Conservation (phyloP, 1,140 invertebrate genomes). For the Drosophila leontia region DNA sequence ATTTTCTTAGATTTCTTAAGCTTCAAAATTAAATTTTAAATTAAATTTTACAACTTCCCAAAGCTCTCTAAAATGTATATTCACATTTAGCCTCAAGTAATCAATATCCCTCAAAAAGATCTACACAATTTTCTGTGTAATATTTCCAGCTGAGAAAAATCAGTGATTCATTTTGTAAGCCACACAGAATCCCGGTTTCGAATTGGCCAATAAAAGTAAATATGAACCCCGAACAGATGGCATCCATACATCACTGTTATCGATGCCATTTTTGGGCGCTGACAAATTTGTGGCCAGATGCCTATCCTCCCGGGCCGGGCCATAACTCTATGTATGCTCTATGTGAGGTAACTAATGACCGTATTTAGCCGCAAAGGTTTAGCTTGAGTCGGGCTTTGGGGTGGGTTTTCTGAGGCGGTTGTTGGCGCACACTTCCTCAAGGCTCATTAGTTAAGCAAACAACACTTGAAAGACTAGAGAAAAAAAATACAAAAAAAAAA, state of each 20-base stretch:
- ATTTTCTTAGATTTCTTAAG: background rate
- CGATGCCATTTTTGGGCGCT: conserved; percentile 49
- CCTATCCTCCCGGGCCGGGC: conserved; percentile 43
- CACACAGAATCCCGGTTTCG: conserved; percentile 16
- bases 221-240: conserved; percentile 13
- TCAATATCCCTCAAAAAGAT: background rate
- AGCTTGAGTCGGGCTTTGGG: background rate
- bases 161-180: conserved; percentile 11
- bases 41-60: background rate
- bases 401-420: conserved; percentile 25
- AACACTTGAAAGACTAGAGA: conserved; percentile 17
- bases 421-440: conserved; percentile 45
- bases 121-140: conserved; percentile 4
- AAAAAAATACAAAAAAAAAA: background rate
- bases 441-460: conserved; percentile 59
- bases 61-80: background rate
- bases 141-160: background rate
- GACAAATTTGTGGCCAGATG: conserved; percentile 54
- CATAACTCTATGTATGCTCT: conserved; percentile 28
- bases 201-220: conserved; percentile 27
- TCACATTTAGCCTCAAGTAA: background rate
- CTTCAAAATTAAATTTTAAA: background rate
- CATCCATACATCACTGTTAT: conserved; percentile 47
- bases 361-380: conserved; percentile 33
- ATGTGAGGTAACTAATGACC: conserved; percentile 46